phyloP scores from a whole-genome alignment of 2,888 invertebrate species.

The Exocentrus adspersus region DNA sequence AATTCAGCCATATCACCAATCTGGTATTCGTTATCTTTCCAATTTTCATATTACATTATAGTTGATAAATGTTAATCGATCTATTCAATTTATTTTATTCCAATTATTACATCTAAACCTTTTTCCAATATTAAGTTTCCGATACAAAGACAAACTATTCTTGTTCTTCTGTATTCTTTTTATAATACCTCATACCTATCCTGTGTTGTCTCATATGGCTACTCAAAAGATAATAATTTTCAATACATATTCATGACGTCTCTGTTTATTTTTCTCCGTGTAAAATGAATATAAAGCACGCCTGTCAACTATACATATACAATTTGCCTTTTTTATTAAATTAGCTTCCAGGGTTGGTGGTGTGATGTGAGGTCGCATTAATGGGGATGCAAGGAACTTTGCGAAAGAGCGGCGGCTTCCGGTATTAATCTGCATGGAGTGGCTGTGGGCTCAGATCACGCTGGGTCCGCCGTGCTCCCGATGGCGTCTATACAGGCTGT shows the following conservation, averaged over 20 bases:
- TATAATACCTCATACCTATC: too few species aligned
- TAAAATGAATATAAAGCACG: slow-evolving; percentile 28
- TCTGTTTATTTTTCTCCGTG: slow-evolving; percentile 35
- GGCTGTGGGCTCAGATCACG: slow-evolving; percentile 51
- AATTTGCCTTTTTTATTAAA: slow-evolving; percentile 51
- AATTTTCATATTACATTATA: too few species aligned
- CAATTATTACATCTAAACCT: too few species aligned
- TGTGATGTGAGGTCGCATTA: slow-evolving; percentile 41
- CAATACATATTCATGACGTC: slow-evolving; percentile 43
- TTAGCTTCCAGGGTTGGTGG: slow-evolving; percentile 42
- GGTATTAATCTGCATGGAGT: slow-evolving; percentile 59
- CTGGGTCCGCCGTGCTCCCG: slow-evolving; percentile 52
- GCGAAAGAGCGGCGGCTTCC: slow-evolving; percentile 52
- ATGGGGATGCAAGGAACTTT: slow-evolving; percentile 47
- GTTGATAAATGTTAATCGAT: too few species aligned
- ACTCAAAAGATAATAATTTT: slow-evolving; percentile 38
- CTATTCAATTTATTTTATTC: too few species aligned
- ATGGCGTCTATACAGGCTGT: slow-evolving; percentile 56
- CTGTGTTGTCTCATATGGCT: background rate
- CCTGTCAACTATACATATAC: slow-evolving; percentile 33
- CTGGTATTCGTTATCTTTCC: too few species aligned
- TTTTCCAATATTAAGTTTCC: too few species aligned
- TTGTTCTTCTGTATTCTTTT: too few species aligned
- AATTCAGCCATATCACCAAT: too few species aligned
- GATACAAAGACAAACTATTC: too few species aligned